Base-by-base conservation (phyloP, 2,797 vertebrate species). In the Anisognathus igniventris region DNA sequence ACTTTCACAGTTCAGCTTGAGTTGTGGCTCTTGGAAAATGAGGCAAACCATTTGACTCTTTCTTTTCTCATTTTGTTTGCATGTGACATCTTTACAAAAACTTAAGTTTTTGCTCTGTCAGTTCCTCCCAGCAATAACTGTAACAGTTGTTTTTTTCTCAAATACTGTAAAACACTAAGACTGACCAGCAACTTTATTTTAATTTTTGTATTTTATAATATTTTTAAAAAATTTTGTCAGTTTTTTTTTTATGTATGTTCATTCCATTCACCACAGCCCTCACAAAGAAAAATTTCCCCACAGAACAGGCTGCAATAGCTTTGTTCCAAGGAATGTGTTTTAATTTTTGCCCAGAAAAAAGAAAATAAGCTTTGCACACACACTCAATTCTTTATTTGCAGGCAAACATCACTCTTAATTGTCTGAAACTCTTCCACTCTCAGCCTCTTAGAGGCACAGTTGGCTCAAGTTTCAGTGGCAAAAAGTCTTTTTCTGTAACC, bases 1-100 rank as follows among this genome's bases (percentile, higher is more conserved):
- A 99, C 99, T 99, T 99, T 99, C 99, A 99, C 99, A 99, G 99
- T 99, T 99, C 99, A 99, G 98, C 98, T 99, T 98, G 99, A 99
- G 98, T 99, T 98, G 98, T 99, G 98, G 99, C 98, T 99, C 98
- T 98, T 98, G 98, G 98, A 99, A 98, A 99, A 98, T 98, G 99
- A 99, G 99, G 99, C 98, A 98, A 98, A 98, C 98, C 97, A 97
- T 98, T 98, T 98, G 98, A 98, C 98, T 98, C 97, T 98, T 97
- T 97, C 88, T 10, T 90, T 96, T 96, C 97, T 97, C 95, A 91
- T 95, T 98, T 97, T 96, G 95, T 95, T 97, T 97, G 96, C 95
- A 51, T 84, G 97, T 97, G 98, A 98, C 86, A 96, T 96, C 96
- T 95, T 97, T 97, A 97, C 96, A 97, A 97, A 97, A 98, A 98